Evolutionary conservation across 1,140 invertebrate species (phyloP), one percentile per base, ranked within the genome.

Genomic region (Drosophila tani): DNA sequence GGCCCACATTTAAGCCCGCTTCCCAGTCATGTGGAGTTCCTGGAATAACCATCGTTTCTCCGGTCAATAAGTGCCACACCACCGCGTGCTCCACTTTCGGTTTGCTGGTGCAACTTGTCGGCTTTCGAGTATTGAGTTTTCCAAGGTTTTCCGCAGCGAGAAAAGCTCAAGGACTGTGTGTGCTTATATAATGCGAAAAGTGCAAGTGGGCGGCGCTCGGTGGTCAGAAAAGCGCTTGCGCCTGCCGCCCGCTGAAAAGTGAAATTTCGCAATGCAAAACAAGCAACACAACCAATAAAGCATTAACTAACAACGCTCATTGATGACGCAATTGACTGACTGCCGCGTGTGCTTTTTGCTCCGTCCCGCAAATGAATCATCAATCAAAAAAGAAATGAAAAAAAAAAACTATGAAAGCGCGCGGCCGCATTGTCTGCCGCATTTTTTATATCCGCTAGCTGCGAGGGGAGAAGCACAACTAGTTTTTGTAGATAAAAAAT

Each of bases 291-390:
- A 40, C 40, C 40, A 74, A 55, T 58, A 46, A 75, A 59, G 81
- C 75, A 59, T 57, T 65, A 74, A 77, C 38, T 57, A 51, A 73
- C 17, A 57, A 45, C 49, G 45, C 9, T 50, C 73, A 88, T 56
- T 75, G 84, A 81, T 87, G 84, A 87, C 84, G 84, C 84, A 87
- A 87, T 82, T 78, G 46, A 59, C 12, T 50, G 56, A 45, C 59
- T 43, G 85, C 85, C 84, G 84, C 84, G 85, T 88, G 85, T 88
- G 74, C 77, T 88, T 88, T 87, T 81, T 62, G 41, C 49, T 19
- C 63, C 21, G 24, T 19, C 27, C 62, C 40, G 27, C 32, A 24
- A 50, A 68, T 88, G 84, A 88, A 75, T 88, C 84, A 88, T 75
- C 75, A 63, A 77, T 73, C 82, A 67, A 51, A 64, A 63, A 21